Base-by-base conservation (phyloP, 2,888 invertebrate species). In the Drosophila vallismaia region DNA sequence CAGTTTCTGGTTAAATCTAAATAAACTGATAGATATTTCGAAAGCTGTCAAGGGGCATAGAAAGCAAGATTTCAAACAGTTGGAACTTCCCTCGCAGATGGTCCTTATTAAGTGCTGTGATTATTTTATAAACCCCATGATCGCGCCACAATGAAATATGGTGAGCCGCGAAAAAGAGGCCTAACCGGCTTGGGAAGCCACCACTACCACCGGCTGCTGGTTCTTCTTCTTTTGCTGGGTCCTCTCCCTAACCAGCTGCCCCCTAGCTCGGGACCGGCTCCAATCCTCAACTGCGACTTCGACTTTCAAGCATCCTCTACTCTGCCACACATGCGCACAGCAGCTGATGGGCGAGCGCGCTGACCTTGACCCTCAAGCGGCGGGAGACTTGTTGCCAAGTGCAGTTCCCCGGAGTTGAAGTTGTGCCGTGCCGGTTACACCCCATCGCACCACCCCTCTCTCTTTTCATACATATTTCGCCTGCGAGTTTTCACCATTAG, bases 281-380 rank as follows among this genome's bases (percentile, higher is more conserved):
- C 40, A 58, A 26, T 48, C 59, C 42, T 26, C 40, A 10, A 58
- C 29, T 26, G 49, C 57, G 26, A 29, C 45, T 31, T 24, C 46
- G 31, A 29, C 36, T 31, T 31, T 24, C 51, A 42, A 62, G 31
- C 19, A 52, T 59, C 45, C 57, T 51, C 45, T 45, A 9, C 36
- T 45, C 50, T 58, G 72, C 38, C 74, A 77, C 87, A 79, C 87
- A 79, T 85, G 85, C 87, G 84, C 84, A 86, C 75, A 75, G 75
- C 84, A 84, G 84, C 84, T 85, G 84, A 85, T 86, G 71, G 66
- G 69, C 66, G 68, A 71, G 62, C 59, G 67, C 57, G 69, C 87
- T 85, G 84, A 85, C 84, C 84, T 85, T 85, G 84, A 85, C 84
- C 84, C 87, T 85, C 81, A 85, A 87, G 74, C 58, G 58, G 67